Conservation (phyloP, 2,797 vertebrate species). For the Lutra lutra region DNA sequence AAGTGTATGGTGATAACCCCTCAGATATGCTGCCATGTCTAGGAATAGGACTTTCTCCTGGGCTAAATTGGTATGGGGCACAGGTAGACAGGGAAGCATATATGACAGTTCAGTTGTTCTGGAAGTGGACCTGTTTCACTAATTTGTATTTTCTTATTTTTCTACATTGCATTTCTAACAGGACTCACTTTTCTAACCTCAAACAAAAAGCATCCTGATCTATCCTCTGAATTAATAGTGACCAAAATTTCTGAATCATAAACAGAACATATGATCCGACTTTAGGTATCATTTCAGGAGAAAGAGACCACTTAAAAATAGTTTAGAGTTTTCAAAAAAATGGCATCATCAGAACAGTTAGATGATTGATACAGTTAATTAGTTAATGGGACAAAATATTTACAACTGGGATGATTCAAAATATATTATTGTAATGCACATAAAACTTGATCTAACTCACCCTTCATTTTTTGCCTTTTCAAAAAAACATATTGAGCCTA, state of each 20-base stretch:
- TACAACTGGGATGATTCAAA: neutral
- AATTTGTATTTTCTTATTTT: neutral
- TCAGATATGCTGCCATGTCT: neutral
- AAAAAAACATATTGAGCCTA: neutral
- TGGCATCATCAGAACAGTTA: neutral
- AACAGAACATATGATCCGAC: neutral
- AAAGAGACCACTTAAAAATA: neutral
- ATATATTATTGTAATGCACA: neutral
- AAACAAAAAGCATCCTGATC: neutral
- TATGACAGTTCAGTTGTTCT: neutral
- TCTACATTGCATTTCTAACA: neutral
- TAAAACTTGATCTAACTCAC: neutral
- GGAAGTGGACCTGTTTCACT: neutral
- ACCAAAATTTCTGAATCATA: neutral
- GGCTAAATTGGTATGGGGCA: neutral
- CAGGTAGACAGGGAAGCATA: neutral
- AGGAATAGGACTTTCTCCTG: neutral
- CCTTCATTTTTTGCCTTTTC: neutral
- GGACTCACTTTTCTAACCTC: neutral
- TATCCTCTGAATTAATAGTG: neutral
- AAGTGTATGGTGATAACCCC: too few species aligned
- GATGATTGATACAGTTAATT: neutral
- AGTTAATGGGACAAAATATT: constrained; percentile 2
- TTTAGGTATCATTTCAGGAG: neutral
- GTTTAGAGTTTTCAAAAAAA: neutral